Conservation (phyloP, 2,797 vertebrate genomes). For the Typhlichthys eigenmanni region DNA sequence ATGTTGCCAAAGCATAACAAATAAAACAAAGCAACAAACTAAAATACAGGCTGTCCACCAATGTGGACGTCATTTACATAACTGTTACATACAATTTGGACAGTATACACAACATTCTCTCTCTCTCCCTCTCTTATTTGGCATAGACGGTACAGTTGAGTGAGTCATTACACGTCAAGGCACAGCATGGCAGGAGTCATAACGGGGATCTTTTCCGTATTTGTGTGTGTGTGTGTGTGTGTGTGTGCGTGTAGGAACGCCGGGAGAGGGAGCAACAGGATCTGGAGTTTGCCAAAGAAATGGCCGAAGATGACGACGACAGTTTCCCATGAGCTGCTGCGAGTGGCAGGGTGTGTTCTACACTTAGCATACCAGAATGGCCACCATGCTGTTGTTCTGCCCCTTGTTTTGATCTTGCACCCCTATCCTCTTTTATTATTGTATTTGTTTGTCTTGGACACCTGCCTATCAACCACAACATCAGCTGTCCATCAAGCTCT, state of each 20-base stretch:
- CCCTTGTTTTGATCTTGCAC: slow-evolving; percentile 28
- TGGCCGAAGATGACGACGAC: slow-evolving; percentile 96
- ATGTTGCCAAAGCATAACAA: too few relatives aligned
- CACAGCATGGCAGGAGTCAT: too few relatives aligned
- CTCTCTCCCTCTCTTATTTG: too few relatives aligned
- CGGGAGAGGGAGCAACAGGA: slow-evolving; percentile 96
- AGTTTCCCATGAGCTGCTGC: slow-evolving; percentile 86
- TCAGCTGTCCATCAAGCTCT: background rate
- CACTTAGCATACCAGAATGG: slow-evolving; percentile 26
- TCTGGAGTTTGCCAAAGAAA: slow-evolving; percentile 97
- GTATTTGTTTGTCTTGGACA: background rate
- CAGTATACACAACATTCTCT: too few relatives aligned
- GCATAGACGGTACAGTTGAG: background rate
- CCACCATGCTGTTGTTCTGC: slow-evolving; percentile 45
- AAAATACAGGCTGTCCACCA: too few relatives aligned
- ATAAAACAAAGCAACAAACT: too few relatives aligned
- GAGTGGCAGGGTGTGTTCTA: background rate
- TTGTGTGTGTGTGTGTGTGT: too few relatives aligned
- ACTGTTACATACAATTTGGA: too few relatives aligned
- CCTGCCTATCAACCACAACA: background rate
- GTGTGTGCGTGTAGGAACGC: slow-evolving; percentile 82
- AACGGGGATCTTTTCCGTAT: background rate
- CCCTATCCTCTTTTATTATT: background rate
- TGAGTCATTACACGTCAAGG: background rate
- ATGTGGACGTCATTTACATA: too few relatives aligned